Conservation (phyloP, 2,113 vertebrate genomes). For the Salvelinus fontinalis region DNA sequence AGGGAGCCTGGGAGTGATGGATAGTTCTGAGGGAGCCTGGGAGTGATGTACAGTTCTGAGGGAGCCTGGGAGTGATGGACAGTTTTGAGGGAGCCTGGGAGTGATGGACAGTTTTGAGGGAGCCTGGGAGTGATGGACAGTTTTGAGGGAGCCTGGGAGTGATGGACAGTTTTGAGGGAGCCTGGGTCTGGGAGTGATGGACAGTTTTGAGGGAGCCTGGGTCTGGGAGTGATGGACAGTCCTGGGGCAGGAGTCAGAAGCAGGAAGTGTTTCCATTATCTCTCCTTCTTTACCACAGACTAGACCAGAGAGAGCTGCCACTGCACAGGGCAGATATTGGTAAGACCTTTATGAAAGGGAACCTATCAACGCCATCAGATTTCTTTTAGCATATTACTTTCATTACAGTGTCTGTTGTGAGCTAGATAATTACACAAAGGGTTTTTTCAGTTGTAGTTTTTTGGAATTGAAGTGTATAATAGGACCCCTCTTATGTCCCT, state of each 20-base stretch:
- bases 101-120: too few species aligned
- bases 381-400: too few species aligned
- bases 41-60: neutral
- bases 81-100: neutral
- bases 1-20: neutral
- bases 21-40: neutral
- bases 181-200: neutral
- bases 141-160: too few species aligned
- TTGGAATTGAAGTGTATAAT: neutral
- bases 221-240: neutral
- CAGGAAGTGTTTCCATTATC: neutral
- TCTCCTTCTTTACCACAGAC: neutral
- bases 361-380: too few species aligned
- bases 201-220: too few species aligned
- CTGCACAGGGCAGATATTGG: too few species aligned
- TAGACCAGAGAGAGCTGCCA: neutral
- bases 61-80: neutral
- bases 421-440: too few species aligned
- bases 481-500: constrained; percentile 11
- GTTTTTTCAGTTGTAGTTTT: neutral
- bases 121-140: too few species aligned
- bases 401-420: too few species aligned
- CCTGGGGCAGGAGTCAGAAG: neutral
- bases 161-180: too few species aligned
- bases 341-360: too few species aligned